phyloP scores from a whole-genome alignment of 2,113 vertebrate genomes.

The Harpagus bidentatus region DNA sequence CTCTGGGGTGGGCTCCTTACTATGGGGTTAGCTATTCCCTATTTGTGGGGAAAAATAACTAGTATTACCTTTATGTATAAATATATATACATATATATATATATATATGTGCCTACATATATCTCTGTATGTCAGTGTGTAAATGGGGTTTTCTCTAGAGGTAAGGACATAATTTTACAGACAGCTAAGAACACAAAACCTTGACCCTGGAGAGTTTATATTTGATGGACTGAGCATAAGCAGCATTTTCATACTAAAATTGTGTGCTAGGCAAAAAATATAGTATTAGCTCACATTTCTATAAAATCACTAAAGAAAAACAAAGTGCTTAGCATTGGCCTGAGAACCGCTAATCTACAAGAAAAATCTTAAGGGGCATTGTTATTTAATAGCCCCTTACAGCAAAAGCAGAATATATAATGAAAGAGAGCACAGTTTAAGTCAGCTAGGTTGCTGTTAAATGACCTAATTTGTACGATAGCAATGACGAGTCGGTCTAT shows the following conservation, averaged over 20 bases:
- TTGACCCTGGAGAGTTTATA: background rate
- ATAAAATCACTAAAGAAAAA: background rate
- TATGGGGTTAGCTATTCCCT: background rate
- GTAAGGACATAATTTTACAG: background rate
- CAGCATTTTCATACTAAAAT: background rate
- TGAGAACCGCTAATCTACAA: background rate
- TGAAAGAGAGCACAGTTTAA: background rate
- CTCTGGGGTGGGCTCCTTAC: background rate
- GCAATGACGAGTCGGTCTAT: background rate
- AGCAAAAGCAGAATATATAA: background rate
- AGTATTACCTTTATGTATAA: background rate
- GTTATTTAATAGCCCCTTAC: background rate
- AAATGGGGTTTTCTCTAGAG: background rate
- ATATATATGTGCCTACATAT: rapidly evolving
- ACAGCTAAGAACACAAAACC: background rate
- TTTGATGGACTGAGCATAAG: background rate
- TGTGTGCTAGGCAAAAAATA: background rate
- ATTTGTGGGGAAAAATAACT: background rate
- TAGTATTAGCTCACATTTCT: background rate
- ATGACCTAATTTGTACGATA: background rate
- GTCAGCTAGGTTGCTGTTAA: background rate
- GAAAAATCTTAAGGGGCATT: background rate
- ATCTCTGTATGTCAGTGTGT: background rate
- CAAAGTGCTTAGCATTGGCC: background rate
- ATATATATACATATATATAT: too few relatives aligned